Conservation (phyloP, 2,113 vertebrate species). For the Odocoileus hemionus region DNA sequence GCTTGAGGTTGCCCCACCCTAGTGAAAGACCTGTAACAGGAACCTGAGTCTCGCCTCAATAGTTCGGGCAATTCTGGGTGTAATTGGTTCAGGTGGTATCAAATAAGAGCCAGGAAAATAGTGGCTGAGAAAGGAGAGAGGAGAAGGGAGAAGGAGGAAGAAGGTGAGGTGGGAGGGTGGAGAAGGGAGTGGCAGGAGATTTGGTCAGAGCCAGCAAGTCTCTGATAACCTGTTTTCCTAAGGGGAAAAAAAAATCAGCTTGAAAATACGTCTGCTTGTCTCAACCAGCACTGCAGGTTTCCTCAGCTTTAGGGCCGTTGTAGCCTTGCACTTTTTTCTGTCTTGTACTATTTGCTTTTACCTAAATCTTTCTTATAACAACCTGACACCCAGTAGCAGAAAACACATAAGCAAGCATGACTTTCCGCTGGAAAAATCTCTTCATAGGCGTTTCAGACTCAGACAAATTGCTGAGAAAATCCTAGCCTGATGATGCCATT, state of each 20-base stretch:
- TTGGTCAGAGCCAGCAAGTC: neutral
- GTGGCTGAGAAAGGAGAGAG: neutral
- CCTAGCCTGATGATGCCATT: neutral
- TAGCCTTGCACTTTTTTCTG: accelerated
- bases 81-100: neutral
- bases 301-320: neutral
- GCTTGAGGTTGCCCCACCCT: neutral
- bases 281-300: too few relatives aligned
- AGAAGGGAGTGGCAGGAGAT: neutral
- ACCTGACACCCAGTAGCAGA: neutral
- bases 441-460: neutral
- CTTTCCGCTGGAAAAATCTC: neutral
- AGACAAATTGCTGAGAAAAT: neutral
- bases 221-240: neutral
- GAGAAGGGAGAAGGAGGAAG: neutral
- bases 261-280: neutral
- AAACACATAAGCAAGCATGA: neutral
- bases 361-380: neutral
- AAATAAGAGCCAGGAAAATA: slow-evolving; percentile 41
- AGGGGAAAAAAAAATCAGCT: neutral
- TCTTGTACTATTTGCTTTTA: neutral
- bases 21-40: neutral
- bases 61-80: neutral
- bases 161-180: neutral
- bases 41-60: neutral